Percentiles rank a stretch among this genome's conserved stretches.
Conservation (phyloP, 1,140 invertebrate genomes). For the Drosophila nebulosa region DNA sequence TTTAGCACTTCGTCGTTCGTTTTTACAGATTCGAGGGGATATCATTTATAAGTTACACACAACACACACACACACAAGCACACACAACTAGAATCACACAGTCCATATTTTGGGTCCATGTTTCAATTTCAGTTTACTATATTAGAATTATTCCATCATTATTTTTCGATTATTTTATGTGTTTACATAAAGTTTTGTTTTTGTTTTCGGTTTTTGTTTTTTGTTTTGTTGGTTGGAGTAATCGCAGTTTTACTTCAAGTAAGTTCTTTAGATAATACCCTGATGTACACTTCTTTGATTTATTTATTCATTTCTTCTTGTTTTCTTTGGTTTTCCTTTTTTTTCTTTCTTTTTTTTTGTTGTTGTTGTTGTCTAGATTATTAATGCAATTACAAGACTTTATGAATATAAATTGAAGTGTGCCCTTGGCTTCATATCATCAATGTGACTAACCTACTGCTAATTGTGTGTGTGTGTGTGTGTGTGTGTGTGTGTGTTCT, state of each 20-base stretch:
- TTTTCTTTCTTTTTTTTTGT: no score
- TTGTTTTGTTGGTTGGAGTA: no score
- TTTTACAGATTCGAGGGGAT: slow-evolving; percentile 27
- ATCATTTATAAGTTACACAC: background rate
- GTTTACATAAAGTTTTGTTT: background rate
- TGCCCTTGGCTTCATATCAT: background rate
- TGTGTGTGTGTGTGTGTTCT: no score
- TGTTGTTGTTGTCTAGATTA: no score
- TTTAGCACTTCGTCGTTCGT: slow-evolving; percentile 12
- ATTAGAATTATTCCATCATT: background rate
- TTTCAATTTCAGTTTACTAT: slow-evolving; percentile 28
- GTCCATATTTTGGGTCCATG: slow-evolving; percentile 37
- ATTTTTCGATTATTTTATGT: background rate
- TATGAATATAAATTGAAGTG: background rate
- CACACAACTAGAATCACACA: background rate
- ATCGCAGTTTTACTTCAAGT: background rate
- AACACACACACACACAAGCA: background rate
- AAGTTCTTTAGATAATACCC: background rate
- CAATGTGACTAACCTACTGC: background rate
- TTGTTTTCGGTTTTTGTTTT: no score
- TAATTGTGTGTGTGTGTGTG: background rate
- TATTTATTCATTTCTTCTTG: background rate
- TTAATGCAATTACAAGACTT: background rate
- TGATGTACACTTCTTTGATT: background rate
- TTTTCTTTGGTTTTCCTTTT: background rate